Percentiles rank a stretch among this genome's conserved stretches.
phyloP scores from a whole-genome alignment of 2,113 vertebrate genomes.

The Myotis lucifugus region DNA sequence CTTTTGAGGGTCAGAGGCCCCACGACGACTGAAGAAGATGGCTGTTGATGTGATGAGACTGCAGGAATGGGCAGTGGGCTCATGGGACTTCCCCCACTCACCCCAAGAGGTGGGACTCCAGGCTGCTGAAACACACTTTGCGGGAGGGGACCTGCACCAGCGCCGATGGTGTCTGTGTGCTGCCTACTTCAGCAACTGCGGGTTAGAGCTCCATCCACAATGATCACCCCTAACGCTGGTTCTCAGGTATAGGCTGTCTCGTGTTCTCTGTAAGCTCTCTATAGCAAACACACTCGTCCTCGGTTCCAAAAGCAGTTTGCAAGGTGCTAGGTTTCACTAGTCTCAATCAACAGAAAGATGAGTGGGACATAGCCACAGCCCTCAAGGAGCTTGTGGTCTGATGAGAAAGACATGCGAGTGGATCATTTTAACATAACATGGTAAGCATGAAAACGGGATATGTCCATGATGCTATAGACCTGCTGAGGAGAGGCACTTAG shows the following conservation, averaged over 20 bases:
- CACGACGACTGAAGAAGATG: not conserved
- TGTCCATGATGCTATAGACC: not conserved
- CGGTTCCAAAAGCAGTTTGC: not conserved
- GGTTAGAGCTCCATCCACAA: not conserved
- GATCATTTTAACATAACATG: not conserved
- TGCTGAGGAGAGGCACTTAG: not conserved
- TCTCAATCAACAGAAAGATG: not conserved
- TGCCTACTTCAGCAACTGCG: not conserved
- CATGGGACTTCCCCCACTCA: not conserved
- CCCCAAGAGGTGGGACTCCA: not conserved
- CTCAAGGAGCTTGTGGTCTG: not conserved
- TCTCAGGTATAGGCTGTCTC: not conserved
- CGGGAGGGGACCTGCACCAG: fast-evolving
- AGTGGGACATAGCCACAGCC: not conserved
- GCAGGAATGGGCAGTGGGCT: not conserved
- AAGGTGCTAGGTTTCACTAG: not conserved
- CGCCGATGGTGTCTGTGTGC: fast-evolving
- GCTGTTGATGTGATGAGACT: too few species aligned
- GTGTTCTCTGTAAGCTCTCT: not conserved
- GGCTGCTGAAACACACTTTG: not conserved
- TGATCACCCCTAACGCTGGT: not conserved
- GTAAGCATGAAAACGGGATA: not conserved
- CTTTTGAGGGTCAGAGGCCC: not conserved
- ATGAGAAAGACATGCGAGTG: not conserved
- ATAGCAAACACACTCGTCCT: not conserved